Evolutionary conservation across 2,888 invertebrate genomes (phyloP).

Genomic region (Rhamphomyia laevipes): DNA sequence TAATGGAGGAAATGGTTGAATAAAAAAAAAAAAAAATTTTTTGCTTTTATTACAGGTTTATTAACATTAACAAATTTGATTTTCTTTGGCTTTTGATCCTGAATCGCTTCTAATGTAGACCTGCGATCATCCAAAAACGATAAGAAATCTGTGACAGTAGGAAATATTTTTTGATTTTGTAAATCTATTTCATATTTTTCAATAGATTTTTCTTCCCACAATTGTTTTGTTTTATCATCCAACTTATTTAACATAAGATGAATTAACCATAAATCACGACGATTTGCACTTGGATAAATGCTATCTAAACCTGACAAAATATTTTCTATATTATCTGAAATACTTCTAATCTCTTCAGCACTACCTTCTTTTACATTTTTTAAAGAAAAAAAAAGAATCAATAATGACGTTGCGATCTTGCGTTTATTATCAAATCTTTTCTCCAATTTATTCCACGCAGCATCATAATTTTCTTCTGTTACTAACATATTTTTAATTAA

Average conservation of each 20-base stretch:
- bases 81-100: not conserved
- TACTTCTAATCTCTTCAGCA: not conserved
- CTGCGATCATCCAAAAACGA: not conserved
- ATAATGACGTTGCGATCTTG: not conserved
- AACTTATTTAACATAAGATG: not conserved
- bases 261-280: not conserved
- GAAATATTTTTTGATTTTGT: not conserved
- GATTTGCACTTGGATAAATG: not conserved
- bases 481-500: not conserved
- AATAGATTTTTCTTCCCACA: not conserved
- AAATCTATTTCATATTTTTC: not conserved
- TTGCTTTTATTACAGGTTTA: not conserved
- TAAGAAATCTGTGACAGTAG: not conserved
- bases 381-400: not conserved
- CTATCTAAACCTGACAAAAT: not conserved
- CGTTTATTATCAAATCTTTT: not conserved
- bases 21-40: too few species aligned
- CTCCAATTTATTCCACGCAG: not conserved
- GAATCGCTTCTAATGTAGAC: not conserved
- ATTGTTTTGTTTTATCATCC: not conserved
- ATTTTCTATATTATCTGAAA: not conserved
- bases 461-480: not conserved
- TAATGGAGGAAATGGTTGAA: too few species aligned
- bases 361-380: not conserved
- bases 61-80: not conserved